Evolutionary conservation across 2,888 invertebrate genomes (phyloP).

Genomic region (Epinotia nisella): DNA sequence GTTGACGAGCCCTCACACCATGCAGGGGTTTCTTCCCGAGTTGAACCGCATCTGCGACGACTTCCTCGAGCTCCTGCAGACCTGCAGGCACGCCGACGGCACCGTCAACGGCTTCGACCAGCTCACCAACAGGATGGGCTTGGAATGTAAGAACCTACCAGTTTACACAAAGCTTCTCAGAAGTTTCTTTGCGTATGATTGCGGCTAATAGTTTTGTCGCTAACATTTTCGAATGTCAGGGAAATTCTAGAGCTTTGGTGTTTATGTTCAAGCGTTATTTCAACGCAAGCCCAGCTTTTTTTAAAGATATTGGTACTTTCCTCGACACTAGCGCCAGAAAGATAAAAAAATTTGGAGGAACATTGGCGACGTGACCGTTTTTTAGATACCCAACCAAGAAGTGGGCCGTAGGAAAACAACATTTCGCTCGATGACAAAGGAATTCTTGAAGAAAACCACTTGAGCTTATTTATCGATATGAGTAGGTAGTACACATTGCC

Average conservation of each 20-base stretch:
- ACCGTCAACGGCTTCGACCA: constrained; percentile 87
- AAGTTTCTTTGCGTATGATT: neutral
- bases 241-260: too few species aligned
- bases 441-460: neutral
- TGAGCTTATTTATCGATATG: too few species aligned
- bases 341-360: neutral
- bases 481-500: too few species aligned
- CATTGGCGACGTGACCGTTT: neutral
- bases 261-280: too few species aligned
- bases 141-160: constrained; percentile 86
- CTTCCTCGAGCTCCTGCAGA: constrained; percentile 87
- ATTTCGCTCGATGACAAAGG: neutral
- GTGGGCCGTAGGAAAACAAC: neutral
- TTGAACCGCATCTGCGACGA: constrained; percentile 91
- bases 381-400: neutral
- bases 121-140: constrained; percentile 90
- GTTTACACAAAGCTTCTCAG: neutral
- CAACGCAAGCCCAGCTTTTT: too few species aligned
- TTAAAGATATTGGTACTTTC: too few species aligned
- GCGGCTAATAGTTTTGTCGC: neutral
- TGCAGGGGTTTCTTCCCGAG: constrained; percentile 90
- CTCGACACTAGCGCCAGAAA: too few species aligned
- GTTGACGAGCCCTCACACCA: constrained; percentile 90
- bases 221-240: too few species aligned
- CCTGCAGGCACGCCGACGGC: constrained; percentile 79